phyloP scores from a whole-genome alignment of 2,797 vertebrate species.

The Oceanodroma leucorhoa region DNA sequence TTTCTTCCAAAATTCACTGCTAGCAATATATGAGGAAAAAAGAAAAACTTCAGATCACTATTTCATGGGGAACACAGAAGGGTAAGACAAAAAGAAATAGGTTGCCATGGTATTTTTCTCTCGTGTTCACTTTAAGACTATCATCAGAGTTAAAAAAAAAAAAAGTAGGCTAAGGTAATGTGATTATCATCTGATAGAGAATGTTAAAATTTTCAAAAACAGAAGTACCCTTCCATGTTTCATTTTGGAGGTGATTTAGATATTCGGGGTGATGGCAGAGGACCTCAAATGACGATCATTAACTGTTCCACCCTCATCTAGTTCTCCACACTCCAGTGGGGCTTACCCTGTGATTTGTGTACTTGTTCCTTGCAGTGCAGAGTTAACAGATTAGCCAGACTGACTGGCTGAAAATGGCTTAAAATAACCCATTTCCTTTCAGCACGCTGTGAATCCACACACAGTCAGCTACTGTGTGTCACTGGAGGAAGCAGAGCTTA shows the following conservation, averaged over 20 bases:
- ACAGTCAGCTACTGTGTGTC: background rate
- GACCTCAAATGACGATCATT: background rate
- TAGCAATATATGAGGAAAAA: background rate
- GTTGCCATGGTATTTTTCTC: background rate
- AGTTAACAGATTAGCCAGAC: background rate
- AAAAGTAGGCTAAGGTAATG: background rate
- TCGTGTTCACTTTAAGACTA: background rate
- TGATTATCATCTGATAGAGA: background rate
- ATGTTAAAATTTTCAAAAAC: background rate
- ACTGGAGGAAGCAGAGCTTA: background rate
- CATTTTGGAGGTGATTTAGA: background rate
- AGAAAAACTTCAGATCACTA: background rate
- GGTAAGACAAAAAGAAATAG: background rate
- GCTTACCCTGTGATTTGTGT: background rate
- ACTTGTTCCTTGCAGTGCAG: background rate
- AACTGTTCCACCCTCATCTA: background rate
- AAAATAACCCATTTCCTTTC: constrained; percentile 11
- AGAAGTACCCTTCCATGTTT: background rate
- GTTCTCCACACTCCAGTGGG: background rate
- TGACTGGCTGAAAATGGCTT: background rate
- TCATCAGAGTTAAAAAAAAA: background rate
- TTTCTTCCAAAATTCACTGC: background rate
- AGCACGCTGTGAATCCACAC: background rate
- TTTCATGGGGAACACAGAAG: background rate
- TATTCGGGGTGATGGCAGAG: background rate